Evolutionary conservation across 2,888 invertebrate genomes (phyloP).

Genomic region (Bembecia ichneumoniformis): DNA sequence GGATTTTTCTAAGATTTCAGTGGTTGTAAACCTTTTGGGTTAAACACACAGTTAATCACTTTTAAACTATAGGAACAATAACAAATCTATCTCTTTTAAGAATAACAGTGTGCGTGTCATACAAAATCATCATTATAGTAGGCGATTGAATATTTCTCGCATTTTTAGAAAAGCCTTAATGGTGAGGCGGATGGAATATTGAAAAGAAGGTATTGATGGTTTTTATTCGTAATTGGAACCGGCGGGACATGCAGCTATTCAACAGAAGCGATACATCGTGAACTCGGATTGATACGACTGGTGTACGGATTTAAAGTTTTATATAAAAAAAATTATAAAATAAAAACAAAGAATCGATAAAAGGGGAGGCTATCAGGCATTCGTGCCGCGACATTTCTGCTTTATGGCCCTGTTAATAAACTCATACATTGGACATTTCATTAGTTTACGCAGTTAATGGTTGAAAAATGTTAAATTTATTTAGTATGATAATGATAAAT

Average conservation of each 20-base stretch:
- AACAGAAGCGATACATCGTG: slow-evolving; percentile 58
- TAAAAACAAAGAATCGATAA: slow-evolving; percentile 16
- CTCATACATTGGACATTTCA: slow-evolving; percentile 57
- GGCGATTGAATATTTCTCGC: too few species aligned
- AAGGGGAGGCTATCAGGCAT: slow-evolving; percentile 71
- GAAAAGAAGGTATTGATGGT: not conserved
- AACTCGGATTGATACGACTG: slow-evolving; percentile 57
- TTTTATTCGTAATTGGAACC: slow-evolving; percentile 18
- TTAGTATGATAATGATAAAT: slow-evolving; percentile 71
- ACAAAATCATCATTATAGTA: too few species aligned
- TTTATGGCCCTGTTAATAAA: slow-evolving; percentile 61
- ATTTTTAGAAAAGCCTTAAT: too few species aligned
- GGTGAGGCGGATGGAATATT: not conserved
- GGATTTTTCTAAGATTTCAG: too few species aligned
- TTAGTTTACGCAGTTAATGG: slow-evolving; percentile 72
- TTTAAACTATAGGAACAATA: too few species aligned
- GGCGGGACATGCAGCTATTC: slow-evolving; percentile 52
- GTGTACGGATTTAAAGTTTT: slow-evolving; percentile 49
- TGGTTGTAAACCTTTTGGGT: too few species aligned
- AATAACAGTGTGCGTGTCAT: too few species aligned
- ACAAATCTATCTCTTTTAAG: too few species aligned
- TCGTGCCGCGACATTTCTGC: slow-evolving; percentile 63
- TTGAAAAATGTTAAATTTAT: slow-evolving; percentile 69
- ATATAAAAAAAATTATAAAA: slow-evolving; percentile 35
- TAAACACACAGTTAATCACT: too few species aligned